These are phyloP conservation scores for Varanus komodoensis DNA, from an alignment of 2,113 vertebrate genomes.

Conservation along the genomic window DNA sequence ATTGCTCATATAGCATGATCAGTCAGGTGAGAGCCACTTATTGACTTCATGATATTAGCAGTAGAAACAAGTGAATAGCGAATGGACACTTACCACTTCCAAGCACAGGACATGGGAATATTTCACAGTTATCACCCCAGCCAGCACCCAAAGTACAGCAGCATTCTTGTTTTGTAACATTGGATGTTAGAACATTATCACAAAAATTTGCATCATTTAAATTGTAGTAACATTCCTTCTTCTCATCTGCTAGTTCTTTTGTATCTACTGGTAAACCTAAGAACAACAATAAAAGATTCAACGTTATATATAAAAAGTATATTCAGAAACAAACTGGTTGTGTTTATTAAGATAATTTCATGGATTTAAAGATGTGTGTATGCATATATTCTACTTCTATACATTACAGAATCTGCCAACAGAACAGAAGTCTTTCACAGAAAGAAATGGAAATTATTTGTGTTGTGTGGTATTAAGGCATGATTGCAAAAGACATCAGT, in stretches of 20 bases:
- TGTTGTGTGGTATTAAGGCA: background rate
- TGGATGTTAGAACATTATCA: conserved; percentile 92
- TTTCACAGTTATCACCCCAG: conserved; percentile 98
- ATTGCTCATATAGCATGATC: no score
- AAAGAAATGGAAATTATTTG: background rate
- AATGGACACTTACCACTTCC: conserved; percentile 85
- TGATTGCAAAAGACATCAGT: background rate
- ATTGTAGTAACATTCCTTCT: conserved; percentile 95
- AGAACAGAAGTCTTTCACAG: background rate
- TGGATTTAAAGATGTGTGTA: background rate
- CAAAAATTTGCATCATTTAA: conserved; percentile 95
- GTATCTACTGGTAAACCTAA: conserved; percentile 63
- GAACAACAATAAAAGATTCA: background rate
- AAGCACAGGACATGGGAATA: conserved; percentile 92
- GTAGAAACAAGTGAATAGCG: background rate
- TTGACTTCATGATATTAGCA: background rate
- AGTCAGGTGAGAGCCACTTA: background rate
- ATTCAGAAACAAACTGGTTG: background rate
- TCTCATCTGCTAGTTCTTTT: conserved; percentile 79
- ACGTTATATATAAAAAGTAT: background rate
- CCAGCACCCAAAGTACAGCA: conserved; percentile 97
- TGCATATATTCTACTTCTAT: background rate
- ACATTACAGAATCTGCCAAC: background rate
- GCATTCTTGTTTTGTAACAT: conserved; percentile 94
- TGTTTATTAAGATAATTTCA: no score